phyloP scores from a whole-genome alignment of 2,113 vertebrate genomes.

The Rhea pennata region DNA sequence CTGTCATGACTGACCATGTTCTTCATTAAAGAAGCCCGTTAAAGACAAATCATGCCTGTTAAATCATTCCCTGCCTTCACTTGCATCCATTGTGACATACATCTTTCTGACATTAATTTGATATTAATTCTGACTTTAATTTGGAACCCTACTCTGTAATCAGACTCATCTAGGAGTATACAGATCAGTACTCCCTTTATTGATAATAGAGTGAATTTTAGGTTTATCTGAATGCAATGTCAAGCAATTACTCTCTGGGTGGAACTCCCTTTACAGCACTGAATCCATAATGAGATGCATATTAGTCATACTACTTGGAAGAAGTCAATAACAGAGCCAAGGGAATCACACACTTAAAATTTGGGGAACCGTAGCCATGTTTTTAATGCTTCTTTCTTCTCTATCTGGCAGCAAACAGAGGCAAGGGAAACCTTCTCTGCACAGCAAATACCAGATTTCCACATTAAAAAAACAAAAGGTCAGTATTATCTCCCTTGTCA shows the following conservation, averaged over 20 bases:
- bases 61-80: not conserved
- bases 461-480: not conserved
- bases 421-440: not conserved
- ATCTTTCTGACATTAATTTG: not conserved
- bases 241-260: not conserved
- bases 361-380: not conserved
- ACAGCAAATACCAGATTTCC: not conserved
- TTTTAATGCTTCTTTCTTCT: not conserved
- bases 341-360: not conserved
- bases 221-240: not conserved
- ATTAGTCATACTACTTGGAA: not conserved
- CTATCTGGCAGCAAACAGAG: not conserved
- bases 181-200: not conserved
- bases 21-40: not conserved
- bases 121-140: not conserved
- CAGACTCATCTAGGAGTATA: not conserved
- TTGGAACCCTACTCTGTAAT: not conserved
- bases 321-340: not conserved
- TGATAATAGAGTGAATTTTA: not conserved
- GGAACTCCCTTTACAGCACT: not conserved
- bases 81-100: not conserved
- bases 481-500: not conserved
- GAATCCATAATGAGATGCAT: not conserved
- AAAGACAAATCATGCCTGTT: not conserved
- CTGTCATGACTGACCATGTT: not conserved